These are phyloP conservation scores for Trachelus stipa DNA, from an alignment of 2,888 invertebrate species.

Conservation along the genomic window DNA sequence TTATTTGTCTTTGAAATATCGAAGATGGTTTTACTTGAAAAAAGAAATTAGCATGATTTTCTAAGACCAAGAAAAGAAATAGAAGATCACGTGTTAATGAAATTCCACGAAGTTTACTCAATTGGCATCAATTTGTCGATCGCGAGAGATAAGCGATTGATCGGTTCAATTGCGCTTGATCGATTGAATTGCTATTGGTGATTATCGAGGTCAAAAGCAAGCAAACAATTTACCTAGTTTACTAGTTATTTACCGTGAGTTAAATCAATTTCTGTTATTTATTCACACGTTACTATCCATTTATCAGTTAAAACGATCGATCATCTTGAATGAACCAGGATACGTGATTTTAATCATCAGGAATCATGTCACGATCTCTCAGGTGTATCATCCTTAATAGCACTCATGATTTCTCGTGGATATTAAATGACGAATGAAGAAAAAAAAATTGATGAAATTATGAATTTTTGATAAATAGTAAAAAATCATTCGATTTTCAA, in stretches of 20 bases:
- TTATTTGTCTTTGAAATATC: neutral
- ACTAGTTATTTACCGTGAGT: slow-evolving; percentile 4
- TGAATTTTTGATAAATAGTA: neutral
- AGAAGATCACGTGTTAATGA: neutral
- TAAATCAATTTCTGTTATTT: slow-evolving; percentile 1
- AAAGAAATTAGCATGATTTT: neutral
- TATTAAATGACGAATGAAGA: neutral
- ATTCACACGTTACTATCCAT: neutral
- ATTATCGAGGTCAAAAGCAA: slow-evolving; percentile 6
- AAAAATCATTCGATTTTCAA: neutral
- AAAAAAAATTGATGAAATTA: neutral
- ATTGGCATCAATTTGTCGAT: neutral
- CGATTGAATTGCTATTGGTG: neutral
- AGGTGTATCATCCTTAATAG: slow-evolving; percentile 5
- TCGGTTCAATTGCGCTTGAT: neutral
- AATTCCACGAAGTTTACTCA: slow-evolving; percentile 17
- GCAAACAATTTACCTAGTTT: slow-evolving; percentile 25
- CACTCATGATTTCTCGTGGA: neutral
- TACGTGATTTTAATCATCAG: slow-evolving; percentile 12
- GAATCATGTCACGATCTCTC: neutral
- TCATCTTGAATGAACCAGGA: slow-evolving; percentile 38
- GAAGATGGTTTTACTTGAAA: neutral
- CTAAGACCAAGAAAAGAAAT: neutral
- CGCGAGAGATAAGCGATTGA: neutral
- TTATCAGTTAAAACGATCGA: slow-evolving; percentile 23